phyloP scores from a whole-genome alignment of 2,113 vertebrate species.

The Corvus cornix region DNA sequence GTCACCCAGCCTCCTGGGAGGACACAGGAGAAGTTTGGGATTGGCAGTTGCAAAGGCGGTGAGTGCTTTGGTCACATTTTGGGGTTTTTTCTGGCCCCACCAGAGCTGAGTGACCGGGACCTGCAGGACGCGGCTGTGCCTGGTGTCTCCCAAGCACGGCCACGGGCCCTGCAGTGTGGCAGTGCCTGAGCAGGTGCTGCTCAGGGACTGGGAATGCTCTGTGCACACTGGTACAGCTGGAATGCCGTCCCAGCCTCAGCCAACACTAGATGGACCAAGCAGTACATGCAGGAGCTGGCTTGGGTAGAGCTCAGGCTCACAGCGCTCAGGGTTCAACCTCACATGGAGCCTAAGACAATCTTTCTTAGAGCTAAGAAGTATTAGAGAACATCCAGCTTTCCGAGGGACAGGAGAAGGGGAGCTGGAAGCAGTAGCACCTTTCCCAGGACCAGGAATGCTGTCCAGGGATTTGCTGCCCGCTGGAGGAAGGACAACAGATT shows the following conservation, averaged over 20 bases:
- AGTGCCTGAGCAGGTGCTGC: not conserved
- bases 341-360: fast-evolving
- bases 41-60: fast-evolving
- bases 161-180: not conserved
- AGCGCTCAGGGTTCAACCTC: fast-evolving
- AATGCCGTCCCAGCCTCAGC: not conserved
- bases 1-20: not conserved
- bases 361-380: not conserved
- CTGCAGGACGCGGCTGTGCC: fast-evolving
- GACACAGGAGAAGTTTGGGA: not conserved
- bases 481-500: not conserved
- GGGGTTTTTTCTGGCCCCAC: not conserved
- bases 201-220: not conserved
- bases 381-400: not conserved
- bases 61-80: not conserved
- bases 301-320: not conserved
- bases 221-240: not conserved
- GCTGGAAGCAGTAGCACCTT: not conserved
- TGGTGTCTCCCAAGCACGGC: not conserved
- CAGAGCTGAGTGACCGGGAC: fast-evolving
- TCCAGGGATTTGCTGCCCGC: not conserved
- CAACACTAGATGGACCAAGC: not conserved
- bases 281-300: not conserved
- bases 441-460: not conserved
- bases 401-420: not conserved